Evolutionary conservation across 2,797 vertebrate species (phyloP).

Genomic region (Siniperca undulata): DNA sequence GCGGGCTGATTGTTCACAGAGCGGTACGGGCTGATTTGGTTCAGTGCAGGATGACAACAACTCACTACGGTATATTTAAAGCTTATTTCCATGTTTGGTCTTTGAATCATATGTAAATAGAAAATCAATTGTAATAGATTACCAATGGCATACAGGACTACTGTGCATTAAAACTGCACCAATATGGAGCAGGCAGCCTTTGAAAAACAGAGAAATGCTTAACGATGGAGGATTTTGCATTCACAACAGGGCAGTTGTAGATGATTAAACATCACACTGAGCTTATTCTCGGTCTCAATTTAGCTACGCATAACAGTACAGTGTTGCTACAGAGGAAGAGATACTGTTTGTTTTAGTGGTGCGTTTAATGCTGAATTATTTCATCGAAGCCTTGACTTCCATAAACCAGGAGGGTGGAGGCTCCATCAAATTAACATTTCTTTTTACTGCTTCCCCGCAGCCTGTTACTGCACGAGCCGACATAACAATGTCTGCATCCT

Average conservation of each 20-base stretch:
- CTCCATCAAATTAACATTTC: conserved; percentile 26
- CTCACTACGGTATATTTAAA: conserved; percentile 64
- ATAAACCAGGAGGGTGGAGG: conserved; percentile 54
- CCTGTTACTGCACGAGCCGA: conserved; percentile 20
- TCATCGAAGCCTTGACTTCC: conserved; percentile 34
- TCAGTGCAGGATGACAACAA: conserved; percentile 67
- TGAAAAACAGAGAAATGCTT: conserved; percentile 27
- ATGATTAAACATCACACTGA: conserved; percentile 27
- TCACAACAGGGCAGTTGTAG: conserved; percentile 58
- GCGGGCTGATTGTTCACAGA: conserved; percentile 71
- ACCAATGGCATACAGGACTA: background rate
- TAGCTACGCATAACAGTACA: conserved; percentile 30
- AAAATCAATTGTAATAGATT: conserved; percentile 39
- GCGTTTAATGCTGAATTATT: conserved; percentile 30
- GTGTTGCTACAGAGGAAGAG: conserved; percentile 12
- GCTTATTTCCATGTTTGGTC: conserved; percentile 45
- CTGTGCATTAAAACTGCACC: conserved; percentile 56
- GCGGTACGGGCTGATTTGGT: conserved; percentile 71
- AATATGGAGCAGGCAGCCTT: conserved; percentile 55
- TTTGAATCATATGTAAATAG: conserved; percentile 37
- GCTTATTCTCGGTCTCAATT: conserved; percentile 15
- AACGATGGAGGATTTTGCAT: conserved; percentile 46
- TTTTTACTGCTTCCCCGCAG: conserved; percentile 33
- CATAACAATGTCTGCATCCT: background rate
- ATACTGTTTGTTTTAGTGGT: conserved; percentile 17